phyloP scores from a whole-genome alignment of 2,113 vertebrate genomes.

The Bambusicola thoracicus region DNA sequence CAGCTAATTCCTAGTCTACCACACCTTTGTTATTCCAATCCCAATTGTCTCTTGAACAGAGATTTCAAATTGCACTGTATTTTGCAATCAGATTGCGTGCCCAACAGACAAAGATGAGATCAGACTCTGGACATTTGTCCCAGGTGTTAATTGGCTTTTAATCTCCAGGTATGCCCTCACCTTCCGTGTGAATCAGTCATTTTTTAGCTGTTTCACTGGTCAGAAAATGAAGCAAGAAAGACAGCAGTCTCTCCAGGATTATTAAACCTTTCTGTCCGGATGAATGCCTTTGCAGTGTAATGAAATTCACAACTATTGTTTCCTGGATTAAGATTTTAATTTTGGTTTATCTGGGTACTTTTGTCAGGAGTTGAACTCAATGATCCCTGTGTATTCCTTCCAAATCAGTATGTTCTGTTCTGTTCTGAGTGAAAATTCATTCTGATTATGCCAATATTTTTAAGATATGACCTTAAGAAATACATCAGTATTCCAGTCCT shows the following conservation, averaged over 20 bases:
- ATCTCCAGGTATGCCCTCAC: neutral
- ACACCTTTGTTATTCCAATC: slow-evolving; percentile 54
- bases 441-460: neutral
- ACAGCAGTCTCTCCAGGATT: neutral
- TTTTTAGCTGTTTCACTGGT: neutral
- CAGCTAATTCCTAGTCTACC: slow-evolving; percentile 38
- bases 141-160: neutral
- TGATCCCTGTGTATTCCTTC: neutral
- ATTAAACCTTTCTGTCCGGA: neutral
- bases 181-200: neutral
- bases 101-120: slow-evolving; percentile 18
- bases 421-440: neutral
- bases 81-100: slow-evolving; percentile 36
- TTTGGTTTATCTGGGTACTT: neutral
- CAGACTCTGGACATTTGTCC: neutral
- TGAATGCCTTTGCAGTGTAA: neutral
- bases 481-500: neutral
- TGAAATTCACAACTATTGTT: neutral
- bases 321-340: neutral
- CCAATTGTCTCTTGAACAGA: slow-evolving; percentile 3
- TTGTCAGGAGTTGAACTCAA: neutral
- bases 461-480: neutral
- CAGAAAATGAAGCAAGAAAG: neutral
- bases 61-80: neutral
- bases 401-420: neutral